A percentile compares a stretch with the other conserved stretches of the same genome.
Evolutionary conservation across 2,113 vertebrate genomes (phyloP).

Genomic region (Poeciliopsis occidentalis): DNA sequence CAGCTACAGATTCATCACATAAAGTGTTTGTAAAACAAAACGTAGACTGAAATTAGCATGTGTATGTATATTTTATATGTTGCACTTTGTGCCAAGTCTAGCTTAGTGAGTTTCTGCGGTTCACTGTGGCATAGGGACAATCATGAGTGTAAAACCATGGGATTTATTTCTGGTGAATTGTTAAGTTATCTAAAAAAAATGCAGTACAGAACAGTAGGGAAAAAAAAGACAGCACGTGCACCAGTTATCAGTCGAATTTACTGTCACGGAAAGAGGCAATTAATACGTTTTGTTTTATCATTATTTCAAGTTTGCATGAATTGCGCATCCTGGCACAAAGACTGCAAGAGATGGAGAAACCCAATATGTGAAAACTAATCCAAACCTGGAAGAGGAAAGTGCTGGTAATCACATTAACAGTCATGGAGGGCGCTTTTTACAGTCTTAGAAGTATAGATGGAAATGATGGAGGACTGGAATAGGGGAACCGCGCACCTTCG

Average conservation of each 20-base stretch:
- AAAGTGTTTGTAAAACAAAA: neutral
- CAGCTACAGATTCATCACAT: neutral
- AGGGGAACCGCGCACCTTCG: slow-evolving; percentile 4
- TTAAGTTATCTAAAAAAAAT: neutral
- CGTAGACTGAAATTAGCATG: neutral
- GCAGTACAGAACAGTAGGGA: neutral
- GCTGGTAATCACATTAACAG: slow-evolving; percentile 45
- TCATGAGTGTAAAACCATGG: neutral
- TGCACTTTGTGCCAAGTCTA: too few relatives aligned
- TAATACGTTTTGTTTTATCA: neutral
- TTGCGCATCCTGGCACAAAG: slow-evolving; percentile 16
- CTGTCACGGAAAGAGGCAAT: neutral
- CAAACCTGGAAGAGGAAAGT: slow-evolving; percentile 23
- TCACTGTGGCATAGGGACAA: too few relatives aligned
- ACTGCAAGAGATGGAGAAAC: slow-evolving; percentile 6
- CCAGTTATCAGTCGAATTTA: neutral
- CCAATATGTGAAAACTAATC: slow-evolving; percentile 28
- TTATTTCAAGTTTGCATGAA: slow-evolving; percentile 1
- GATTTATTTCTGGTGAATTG: neutral
- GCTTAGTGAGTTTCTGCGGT: too few relatives aligned
- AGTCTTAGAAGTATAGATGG: slow-evolving; percentile 9
- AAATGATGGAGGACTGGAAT: slow-evolving; percentile 11
- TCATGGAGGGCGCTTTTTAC: slow-evolving; percentile 7
- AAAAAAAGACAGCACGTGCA: neutral
- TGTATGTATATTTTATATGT: too few relatives aligned